Percentiles rank a stretch among this genome's conserved stretches.
These are phyloP conservation scores for Caenorhabditis macrosperma DNA, from an alignment of 2,888 invertebrate species.

Conservation along the genomic window DNA sequence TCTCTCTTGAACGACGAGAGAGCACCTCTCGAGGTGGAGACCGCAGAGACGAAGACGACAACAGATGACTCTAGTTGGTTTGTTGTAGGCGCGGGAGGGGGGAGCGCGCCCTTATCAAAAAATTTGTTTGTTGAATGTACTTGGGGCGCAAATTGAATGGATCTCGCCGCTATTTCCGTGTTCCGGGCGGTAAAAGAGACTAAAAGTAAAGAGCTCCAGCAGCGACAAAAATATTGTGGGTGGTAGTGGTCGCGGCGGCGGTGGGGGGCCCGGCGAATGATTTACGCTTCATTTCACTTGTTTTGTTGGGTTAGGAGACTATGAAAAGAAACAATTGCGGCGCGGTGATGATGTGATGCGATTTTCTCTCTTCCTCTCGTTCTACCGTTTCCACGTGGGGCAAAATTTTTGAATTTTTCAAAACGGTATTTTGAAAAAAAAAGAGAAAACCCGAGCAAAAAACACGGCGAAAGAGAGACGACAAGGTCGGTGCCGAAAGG, in stretches of 20 bases:
- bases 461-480: background rate
- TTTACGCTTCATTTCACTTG: background rate
- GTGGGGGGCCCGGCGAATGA: too few species aligned
- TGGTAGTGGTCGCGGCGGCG: too few species aligned
- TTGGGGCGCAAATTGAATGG: too few species aligned
- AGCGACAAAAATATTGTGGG: too few species aligned
- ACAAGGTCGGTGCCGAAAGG: constrained; percentile 20
- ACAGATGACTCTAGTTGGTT: background rate
- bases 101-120: too few species aligned
- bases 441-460: constrained; percentile 1
- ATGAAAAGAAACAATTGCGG: background rate
- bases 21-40: constrained; percentile 10
- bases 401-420: background rate
- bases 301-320: background rate
- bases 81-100: too few species aligned
- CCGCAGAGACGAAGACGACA: background rate
- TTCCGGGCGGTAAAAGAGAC: too few species aligned
- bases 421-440: background rate
- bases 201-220: too few species aligned
- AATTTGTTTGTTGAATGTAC: too few species aligned
- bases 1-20: background rate
- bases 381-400: too few species aligned
- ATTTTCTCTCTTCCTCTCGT: too few species aligned
- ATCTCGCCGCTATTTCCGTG: too few species aligned
- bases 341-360: background rate